Percentiles rank a stretch among this genome's conserved stretches.
These are phyloP conservation scores for Saccostrea cuccullata DNA, from an alignment of 1,140 invertebrate species.

Conservation along the genomic window DNA sequence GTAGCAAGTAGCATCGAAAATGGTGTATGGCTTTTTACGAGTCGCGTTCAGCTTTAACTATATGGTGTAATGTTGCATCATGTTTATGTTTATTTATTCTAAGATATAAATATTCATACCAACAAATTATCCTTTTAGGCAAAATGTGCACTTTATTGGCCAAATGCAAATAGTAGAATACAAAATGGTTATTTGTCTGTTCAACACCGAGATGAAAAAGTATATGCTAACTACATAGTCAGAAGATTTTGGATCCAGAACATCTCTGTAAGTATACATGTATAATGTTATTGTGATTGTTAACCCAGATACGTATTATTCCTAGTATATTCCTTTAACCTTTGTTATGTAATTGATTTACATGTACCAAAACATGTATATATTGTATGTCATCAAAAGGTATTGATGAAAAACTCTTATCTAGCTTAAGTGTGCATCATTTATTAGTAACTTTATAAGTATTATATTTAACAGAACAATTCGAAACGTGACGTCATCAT, in stretches of 20 bases:
- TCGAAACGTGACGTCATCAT: no score
- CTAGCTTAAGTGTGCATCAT: no score
- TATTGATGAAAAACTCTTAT: no score
- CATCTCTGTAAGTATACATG: neutral
- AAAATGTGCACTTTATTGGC: neutral
- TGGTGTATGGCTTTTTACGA: neutral
- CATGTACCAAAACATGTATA: no score
- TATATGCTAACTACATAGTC: neutral
- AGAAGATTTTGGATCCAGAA: neutral
- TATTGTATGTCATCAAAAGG: no score
- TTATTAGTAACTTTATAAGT: no score
- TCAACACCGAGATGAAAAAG: neutral
- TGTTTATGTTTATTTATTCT: neutral
- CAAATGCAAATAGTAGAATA: neutral
- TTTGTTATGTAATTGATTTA: no score
- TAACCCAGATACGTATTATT: no score
- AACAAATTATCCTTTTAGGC: neutral
- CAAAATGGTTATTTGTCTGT: neutral
- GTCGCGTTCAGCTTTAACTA: neutral
- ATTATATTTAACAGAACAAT: no score
- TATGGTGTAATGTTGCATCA: neutral
- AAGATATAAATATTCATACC: neutral
- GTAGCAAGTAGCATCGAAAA: neutral
- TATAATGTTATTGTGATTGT: neutral
- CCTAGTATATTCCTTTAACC: no score